Base-by-base conservation (phyloP, 2,113 vertebrate species). In the Rhombomys opimus region DNA sequence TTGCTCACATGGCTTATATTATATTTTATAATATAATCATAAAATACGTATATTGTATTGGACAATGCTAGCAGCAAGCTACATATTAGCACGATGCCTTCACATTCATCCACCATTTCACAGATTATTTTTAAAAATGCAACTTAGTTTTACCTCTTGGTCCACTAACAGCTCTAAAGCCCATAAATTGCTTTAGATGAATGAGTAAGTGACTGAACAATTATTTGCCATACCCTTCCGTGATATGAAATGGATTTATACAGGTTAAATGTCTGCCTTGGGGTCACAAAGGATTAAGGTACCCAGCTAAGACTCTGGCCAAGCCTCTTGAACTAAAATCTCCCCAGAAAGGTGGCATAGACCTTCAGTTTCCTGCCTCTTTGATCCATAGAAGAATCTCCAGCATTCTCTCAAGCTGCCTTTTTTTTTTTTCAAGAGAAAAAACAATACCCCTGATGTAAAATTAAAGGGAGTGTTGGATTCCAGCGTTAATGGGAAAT, bases 401-500 rank as follows among this genome's bases (percentile, higher is more conserved):
- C 97, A 97, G 95, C 77, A 97, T 97, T 96, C 97, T 98, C 96
- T 97, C 94, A 98, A 97, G 98, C 59, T 38, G 80, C 90, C 54
- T n/a, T 52, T 94, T 90, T 93, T 67, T 96, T 97, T 98, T 94
- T 95, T 94, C 30, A 20, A 96, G 96, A 97, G 3, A 97, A 81
- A 94, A 98, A 94, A 97, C 88, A 98, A 98, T 97, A 96, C 96
- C 96, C 86, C 72, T 91, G 72, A 59, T 3, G 0, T 95, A 96
- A 98, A 97, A 98, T 98, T 97, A 98, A 98, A 97, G 93, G 91
- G 87, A 96, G 93, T 46, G 57, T 93, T 14, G 30, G 93, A 91
- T 97, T 98, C 96, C 96, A 97, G 97, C 98, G 97, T 97, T 96
- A 98, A 96, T 95, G 98, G 97, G 91, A 98, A 98, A 98, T 98